Evolutionary conservation across 2,888 invertebrate species (phyloP).

Genomic region (Koerneria pararmatus): DNA sequence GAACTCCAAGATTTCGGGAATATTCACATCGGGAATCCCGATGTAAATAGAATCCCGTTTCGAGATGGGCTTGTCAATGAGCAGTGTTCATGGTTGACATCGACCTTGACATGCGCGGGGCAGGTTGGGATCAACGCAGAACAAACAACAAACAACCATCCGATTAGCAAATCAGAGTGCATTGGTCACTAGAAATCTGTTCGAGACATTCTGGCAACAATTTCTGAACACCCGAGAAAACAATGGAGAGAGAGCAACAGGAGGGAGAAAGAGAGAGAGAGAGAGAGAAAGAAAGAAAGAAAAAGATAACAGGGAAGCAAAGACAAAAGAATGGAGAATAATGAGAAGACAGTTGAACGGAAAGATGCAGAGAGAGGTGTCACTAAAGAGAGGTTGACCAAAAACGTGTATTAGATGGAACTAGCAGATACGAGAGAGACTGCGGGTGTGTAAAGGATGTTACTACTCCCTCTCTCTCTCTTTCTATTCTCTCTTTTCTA

Average conservation of each 20-base stretch:
- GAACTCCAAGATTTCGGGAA: too few relatives aligned
- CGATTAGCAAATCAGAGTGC: too few relatives aligned
- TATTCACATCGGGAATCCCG: too few relatives aligned
- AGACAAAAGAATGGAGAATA: slow-evolving; percentile 4
- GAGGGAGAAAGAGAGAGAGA: not conserved
- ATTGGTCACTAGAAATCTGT: too few relatives aligned
- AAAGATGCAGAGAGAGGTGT: slow-evolving; percentile 6
- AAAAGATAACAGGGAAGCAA: slow-evolving; percentile 1
- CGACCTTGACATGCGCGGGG: too few relatives aligned
- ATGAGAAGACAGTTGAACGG: not conserved
- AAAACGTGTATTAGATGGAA: not conserved
- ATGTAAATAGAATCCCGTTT: too few relatives aligned
- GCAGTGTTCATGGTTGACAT: too few relatives aligned
- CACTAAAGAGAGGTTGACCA: not conserved
- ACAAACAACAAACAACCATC: too few relatives aligned
- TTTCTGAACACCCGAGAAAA: not conserved
- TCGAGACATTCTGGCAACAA: too few relatives aligned
- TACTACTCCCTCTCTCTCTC: not conserved
- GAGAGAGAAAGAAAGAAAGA: not conserved
- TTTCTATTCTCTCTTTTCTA: too few relatives aligned
- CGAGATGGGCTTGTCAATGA: too few relatives aligned
- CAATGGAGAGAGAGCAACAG: not conserved
- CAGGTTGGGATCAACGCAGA: not conserved
- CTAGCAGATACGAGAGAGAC: not conserved
- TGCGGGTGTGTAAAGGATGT: slow-evolving; percentile 8